Base-by-base conservation (phyloP, 2,113 vertebrate genomes). In the Odobenus rosmarus region DNA sequence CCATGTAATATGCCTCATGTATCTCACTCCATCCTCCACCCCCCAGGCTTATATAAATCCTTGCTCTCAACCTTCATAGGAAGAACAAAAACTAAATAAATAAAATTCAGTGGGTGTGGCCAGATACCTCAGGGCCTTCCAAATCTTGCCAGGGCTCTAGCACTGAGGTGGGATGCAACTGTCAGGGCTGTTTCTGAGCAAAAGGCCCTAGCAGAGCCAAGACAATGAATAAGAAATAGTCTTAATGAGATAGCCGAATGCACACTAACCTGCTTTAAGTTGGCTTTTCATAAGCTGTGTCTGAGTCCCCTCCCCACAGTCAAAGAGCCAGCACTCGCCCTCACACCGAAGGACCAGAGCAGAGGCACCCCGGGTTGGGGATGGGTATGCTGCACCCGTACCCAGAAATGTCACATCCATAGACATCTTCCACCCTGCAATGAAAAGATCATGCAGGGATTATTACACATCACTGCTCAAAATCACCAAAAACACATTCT, bases 291-390 rank as follows among this genome's bases (percentile, higher is more conserved):
- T 99, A 61, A 99, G 97, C 39, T 99, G 99, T 0, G 99, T 99
- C 96, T 99, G 99, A 0, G 99, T 99, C 0, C 99, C 99, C 69
- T 99, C 99, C 0, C 99, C 99, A 74, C 99, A 99, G 98, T 99
- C 99, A n/a, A 99, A 99, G 59, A 99, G 99, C 99, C 99, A 99
- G 92, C 99, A 99, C 6, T 99, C 99, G 8, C 99, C 99, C 16
- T 99, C 99, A 16, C 98, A 96, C 53, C 99, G 98, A n/a, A 99
- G 98, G 80, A 99, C 99, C 24, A 99, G 89, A 0, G 99, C 99
- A 1, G 99, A 99, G 0, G 99, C 99, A 0, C 99, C 99, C 67
- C 99, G 98, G 0, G 98, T 98, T 0, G 99, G 99, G 0, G 99
- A 99, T 2, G 99, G 99, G 69, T 99, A 99, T 0, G 99, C 99